A percentile compares a stretch with the other conserved stretches of the same genome.
Conservation (phyloP, 2,113 vertebrate genomes). For the Atherinomorus stipes region DNA sequence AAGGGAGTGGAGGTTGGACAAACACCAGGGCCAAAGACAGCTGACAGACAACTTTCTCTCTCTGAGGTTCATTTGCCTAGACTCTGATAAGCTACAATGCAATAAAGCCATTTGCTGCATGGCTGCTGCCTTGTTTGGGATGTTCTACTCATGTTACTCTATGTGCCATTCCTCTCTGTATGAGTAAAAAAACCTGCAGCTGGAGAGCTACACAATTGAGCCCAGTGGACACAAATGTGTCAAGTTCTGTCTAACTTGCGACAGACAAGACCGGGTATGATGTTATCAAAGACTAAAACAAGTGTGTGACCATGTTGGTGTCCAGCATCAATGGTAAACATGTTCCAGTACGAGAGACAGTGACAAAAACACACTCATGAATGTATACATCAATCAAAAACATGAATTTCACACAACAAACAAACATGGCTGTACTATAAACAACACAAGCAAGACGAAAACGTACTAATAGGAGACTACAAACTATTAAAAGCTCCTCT, state of each 20-base stretch:
- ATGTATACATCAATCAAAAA: neutral
- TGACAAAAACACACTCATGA: neutral
- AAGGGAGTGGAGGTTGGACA: slow-evolving; percentile 69
- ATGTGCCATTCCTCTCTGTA: neutral
- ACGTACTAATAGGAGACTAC: slow-evolving; percentile 10
- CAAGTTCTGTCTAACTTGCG: neutral
- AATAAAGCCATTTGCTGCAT: slow-evolving; percentile 42
- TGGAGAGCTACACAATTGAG: neutral
- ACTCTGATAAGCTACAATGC: slow-evolving; percentile 42
- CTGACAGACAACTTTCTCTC: slow-evolving; percentile 67
- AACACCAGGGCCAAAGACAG: slow-evolving; percentile 67
- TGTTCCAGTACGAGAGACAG: neutral
- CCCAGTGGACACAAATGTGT: neutral
- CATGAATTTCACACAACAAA: slow-evolving; percentile 17
- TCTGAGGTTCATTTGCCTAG: slow-evolving; percentile 61
- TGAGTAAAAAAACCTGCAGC: slow-evolving; percentile 13
- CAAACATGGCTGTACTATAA: slow-evolving; percentile 18
- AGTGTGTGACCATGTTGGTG: neutral
- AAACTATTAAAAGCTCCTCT: slow-evolving; percentile 70
- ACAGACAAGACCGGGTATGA: neutral
- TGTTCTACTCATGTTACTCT: slow-evolving; percentile 45
- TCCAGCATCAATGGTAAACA: neutral
- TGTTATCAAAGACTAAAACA: neutral
- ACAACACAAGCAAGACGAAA: slow-evolving; percentile 16
- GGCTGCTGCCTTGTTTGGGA: slow-evolving; percentile 42